These are phyloP conservation scores for Syrrhaptes paradoxus DNA, from an alignment of 2,113 vertebrate genomes.

Conservation along the genomic window DNA sequence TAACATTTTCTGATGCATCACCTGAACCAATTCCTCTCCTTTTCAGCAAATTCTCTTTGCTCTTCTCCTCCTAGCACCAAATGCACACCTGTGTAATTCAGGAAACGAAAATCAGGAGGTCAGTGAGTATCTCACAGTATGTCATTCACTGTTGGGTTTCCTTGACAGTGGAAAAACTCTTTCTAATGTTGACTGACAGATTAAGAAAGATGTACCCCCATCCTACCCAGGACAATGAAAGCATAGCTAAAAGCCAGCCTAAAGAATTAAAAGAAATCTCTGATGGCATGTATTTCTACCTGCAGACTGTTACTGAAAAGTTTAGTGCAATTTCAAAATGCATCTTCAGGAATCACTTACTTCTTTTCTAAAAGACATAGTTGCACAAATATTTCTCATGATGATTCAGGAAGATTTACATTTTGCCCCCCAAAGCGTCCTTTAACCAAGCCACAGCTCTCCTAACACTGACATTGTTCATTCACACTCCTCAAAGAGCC, in stretches of 20 bases:
- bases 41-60: neutral
- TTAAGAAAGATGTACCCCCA: neutral
- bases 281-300: neutral
- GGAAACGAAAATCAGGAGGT: neutral
- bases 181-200: neutral
- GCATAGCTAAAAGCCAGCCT: neutral
- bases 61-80: neutral
- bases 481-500: neutral
- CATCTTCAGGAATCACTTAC: neutral
- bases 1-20: neutral
- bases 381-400: neutral
- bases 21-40: neutral
- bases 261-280: neutral
- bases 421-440: neutral
- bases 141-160: neutral
- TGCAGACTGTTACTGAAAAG: neutral
- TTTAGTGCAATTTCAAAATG: neutral
- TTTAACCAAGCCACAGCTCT: neutral
- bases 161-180: neutral
- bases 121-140: neutral
- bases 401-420: neutral
- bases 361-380: neutral
- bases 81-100: neutral
- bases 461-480: fast-evolving
- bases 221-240: neutral